Evolutionary conservation across 2,888 invertebrate genomes (phyloP).

Genomic region (Syrphus vitripennis): DNA sequence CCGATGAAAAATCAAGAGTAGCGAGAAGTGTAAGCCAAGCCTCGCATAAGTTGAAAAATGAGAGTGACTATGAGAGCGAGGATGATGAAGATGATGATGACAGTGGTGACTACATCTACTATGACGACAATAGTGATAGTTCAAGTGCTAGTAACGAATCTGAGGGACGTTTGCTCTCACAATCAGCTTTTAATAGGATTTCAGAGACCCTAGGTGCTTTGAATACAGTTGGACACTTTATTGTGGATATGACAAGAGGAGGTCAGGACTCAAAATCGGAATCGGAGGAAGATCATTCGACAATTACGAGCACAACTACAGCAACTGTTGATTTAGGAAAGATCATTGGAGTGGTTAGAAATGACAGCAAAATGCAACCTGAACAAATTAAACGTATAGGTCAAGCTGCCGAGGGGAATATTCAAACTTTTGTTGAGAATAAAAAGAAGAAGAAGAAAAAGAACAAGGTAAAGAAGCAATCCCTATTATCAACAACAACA

Average conservation of each 20-base stretch:
- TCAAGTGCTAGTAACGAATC: slow-evolving; percentile 76
- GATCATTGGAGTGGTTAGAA: slow-evolving; percentile 5
- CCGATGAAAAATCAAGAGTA: slow-evolving; percentile 59
- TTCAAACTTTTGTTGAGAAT: slow-evolving; percentile 77
- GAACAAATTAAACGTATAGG: slow-evolving; percentile 45
- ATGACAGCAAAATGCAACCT: not conserved
- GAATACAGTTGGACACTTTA: slow-evolving; percentile 92
- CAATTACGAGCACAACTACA: slow-evolving; percentile 12
- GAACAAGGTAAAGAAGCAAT: slow-evolving; percentile 78
- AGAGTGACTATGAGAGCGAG: slow-evolving; percentile 76
- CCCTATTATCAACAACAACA: slow-evolving; percentile 52
- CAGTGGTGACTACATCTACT: slow-evolving; percentile 26
- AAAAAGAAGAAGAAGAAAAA: slow-evolving; percentile 79
- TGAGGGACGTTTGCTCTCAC: slow-evolving; percentile 83
- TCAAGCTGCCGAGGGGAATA: slow-evolving; percentile 50
- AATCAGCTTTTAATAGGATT: slow-evolving; percentile 84
- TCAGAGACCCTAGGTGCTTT: slow-evolving; percentile 89
- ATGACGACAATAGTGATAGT: slow-evolving; percentile 71
- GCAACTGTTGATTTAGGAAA: slow-evolving; percentile 42
- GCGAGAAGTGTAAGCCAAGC: slow-evolving; percentile 53
- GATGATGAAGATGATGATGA: slow-evolving; percentile 65
- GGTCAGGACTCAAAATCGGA: slow-evolving; percentile 77
- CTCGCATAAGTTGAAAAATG: slow-evolving; percentile 58
- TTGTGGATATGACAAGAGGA: slow-evolving; percentile 89
- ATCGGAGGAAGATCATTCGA: slow-evolving; percentile 56